A percentile compares a stretch with the other conserved stretches of the same genome.
Evolutionary conservation across 2,797 vertebrate genomes (phyloP).

Genomic region (Esox lucius): DNA sequence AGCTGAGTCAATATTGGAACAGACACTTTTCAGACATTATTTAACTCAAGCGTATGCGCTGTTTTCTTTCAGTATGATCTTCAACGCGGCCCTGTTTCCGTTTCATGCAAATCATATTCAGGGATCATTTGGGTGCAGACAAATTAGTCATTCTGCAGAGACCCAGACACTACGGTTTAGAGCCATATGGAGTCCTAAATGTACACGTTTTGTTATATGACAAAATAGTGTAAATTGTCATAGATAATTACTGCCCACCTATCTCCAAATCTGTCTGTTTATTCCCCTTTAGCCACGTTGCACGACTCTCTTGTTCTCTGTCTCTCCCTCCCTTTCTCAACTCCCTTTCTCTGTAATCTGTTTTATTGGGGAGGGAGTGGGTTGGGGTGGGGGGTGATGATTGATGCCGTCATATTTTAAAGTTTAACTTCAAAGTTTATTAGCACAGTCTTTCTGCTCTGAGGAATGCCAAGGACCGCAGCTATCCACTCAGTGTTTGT

Average conservation of each 20-base stretch:
- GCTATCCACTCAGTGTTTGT: slow-evolving; percentile 44
- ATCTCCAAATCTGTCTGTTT: not conserved
- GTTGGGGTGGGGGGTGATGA: not conserved
- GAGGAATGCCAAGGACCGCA: slow-evolving; percentile 47
- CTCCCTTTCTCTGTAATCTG: not conserved
- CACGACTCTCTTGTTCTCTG: not conserved
- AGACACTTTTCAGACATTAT: not conserved
- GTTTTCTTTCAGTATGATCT: not conserved
- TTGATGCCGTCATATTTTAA: slow-evolving; percentile 40
- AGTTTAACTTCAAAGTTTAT: slow-evolving; percentile 13
- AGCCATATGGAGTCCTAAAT: not conserved
- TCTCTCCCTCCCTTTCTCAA: slow-evolving; percentile 7
- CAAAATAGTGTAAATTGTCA: not conserved
- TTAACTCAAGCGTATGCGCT: not conserved
- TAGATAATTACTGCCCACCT: not conserved
- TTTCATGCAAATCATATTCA: not conserved
- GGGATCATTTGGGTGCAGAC: not conserved
- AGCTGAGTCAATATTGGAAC: not conserved
- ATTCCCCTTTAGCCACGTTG: not conserved
- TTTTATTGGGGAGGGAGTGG: not conserved
- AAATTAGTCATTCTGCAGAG: not conserved
- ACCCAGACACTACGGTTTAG: not conserved
- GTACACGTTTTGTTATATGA: not conserved
- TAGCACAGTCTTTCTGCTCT: slow-evolving; percentile 30
- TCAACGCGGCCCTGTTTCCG: not conserved